Evolutionary conservation across 2,113 vertebrate species (phyloP).

Genomic region (Oxygymnocypris stewartii): DNA sequence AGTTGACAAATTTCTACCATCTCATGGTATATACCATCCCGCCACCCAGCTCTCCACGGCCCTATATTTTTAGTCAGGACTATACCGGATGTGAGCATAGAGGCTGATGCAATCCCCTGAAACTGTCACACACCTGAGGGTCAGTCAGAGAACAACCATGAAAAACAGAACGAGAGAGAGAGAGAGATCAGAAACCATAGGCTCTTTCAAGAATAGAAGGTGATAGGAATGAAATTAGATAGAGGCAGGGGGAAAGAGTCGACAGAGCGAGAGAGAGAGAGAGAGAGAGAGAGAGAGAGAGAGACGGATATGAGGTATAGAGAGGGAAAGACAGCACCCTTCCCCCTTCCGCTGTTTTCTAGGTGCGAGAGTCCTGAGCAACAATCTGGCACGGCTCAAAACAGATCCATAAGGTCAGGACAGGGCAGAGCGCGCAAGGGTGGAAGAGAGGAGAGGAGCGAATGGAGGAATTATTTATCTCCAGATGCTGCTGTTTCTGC

Average conservation of each 20-base stretch:
- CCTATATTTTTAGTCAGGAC: slow-evolving; percentile 30
- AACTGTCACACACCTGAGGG: slow-evolving; percentile 57
- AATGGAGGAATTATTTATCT: slow-evolving; percentile 70
- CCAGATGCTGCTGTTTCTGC: slow-evolving; percentile 71
- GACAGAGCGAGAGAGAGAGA: slow-evolving; percentile 42
- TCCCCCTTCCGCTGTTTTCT: slow-evolving; percentile 44
- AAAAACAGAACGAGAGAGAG: background rate
- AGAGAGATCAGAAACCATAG: background rate
- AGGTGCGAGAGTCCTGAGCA: slow-evolving; percentile 40
- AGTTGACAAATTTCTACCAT: background rate
- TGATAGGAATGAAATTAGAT: slow-evolving; percentile 40
- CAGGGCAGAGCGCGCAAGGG: slow-evolving; percentile 39
- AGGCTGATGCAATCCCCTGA: slow-evolving; percentile 57
- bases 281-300: slow-evolving; percentile 59
- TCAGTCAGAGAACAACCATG: slow-evolving; percentile 40
- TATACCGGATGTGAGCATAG: slow-evolving; percentile 11
- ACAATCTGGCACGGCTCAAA: slow-evolving; percentile 43
- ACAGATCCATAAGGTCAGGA: slow-evolving; percentile 58
- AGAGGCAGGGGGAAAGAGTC: slow-evolving; percentile 32
- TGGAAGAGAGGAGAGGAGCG: slow-evolving; percentile 33
- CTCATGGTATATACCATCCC: background rate
- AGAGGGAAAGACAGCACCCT: slow-evolving; percentile 56
- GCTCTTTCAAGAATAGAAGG: slow-evolving; percentile 43
- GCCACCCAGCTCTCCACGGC: background rate
- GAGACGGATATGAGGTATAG: slow-evolving; percentile 63